Conservation (phyloP, 1,140 invertebrate genomes). For the Phthorimaea operculella region DNA sequence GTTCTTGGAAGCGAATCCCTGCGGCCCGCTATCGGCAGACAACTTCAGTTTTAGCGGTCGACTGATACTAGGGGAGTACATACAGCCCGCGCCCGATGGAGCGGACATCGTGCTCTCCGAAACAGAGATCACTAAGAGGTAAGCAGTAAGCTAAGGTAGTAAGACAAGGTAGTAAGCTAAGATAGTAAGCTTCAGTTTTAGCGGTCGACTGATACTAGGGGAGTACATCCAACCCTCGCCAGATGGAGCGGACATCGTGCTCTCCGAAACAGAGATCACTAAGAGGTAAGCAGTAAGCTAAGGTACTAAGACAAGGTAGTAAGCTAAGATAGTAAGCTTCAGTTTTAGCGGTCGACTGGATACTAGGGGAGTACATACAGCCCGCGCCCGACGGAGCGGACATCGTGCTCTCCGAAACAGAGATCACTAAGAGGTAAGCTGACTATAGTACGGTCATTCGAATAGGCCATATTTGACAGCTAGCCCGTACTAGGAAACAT, state of each 20-base stretch:
- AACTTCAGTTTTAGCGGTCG: slow-evolving; percentile 94
- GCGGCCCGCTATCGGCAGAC: slow-evolving; percentile 79
- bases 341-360: slow-evolving; percentile 88
- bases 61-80: slow-evolving; percentile 88
- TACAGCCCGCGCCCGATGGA: slow-evolving; percentile 74
- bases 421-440: too few species aligned
- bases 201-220: slow-evolving; percentile 86
- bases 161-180: too few species aligned
- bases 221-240: slow-evolving; percentile 84
- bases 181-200: too few species aligned
- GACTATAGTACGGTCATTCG: too few species aligned
- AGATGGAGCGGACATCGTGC: slow-evolving; percentile 70
- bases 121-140: slow-evolving; percentile 73
- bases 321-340: too few species aligned
- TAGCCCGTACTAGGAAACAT: too few species aligned
- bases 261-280: slow-evolving; percentile 72
- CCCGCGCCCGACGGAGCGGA: slow-evolving; percentile 70
- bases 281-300: slow-evolving; percentile 71
- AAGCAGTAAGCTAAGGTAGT: too few species aligned
- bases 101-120: slow-evolving; percentile 72
- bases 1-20: slow-evolving; percentile 83
- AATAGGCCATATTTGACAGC: too few species aligned
- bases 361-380: slow-evolving; percentile 91
- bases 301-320: too few species aligned
- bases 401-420: slow-evolving; percentile 71